These are phyloP conservation scores for Gymnarchus niloticus DNA, from an alignment of 2,113 vertebrate species.

Conservation along the genomic window DNA sequence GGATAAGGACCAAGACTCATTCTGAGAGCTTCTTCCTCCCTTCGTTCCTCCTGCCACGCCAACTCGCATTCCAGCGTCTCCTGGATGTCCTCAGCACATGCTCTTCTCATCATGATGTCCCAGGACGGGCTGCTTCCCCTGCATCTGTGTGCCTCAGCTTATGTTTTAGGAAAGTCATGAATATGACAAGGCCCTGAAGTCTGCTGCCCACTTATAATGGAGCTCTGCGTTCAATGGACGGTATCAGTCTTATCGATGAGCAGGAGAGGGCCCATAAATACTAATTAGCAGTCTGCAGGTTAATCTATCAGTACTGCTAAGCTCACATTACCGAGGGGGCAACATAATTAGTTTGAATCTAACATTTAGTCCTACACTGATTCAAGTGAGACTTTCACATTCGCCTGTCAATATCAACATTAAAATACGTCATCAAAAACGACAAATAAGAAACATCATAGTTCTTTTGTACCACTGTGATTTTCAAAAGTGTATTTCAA, in stretches of 20 bases:
- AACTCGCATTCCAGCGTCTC: background rate
- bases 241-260: background rate
- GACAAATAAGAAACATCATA: no score
- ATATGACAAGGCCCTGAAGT: background rate
- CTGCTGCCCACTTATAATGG: background rate
- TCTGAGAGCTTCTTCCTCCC: background rate
- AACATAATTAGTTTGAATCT: no score
- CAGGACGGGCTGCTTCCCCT: background rate
- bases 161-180: background rate
- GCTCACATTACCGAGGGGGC: no score
- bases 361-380: no score
- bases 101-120: conserved; percentile 10
- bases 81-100: background rate
- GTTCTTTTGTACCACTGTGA: no score
- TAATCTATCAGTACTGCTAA: no score
- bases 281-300: no score
- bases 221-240: background rate
- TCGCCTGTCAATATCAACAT: no score
- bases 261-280: no score
- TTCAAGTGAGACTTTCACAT: no score
- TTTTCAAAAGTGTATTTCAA: no score
- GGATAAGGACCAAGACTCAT: background rate
- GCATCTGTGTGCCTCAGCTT: background rate
- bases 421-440: no score
- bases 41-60: background rate